These are phyloP conservation scores for Lophura swinhoii DNA, from an alignment of 2,797 vertebrate species.

Conservation along the genomic window DNA sequence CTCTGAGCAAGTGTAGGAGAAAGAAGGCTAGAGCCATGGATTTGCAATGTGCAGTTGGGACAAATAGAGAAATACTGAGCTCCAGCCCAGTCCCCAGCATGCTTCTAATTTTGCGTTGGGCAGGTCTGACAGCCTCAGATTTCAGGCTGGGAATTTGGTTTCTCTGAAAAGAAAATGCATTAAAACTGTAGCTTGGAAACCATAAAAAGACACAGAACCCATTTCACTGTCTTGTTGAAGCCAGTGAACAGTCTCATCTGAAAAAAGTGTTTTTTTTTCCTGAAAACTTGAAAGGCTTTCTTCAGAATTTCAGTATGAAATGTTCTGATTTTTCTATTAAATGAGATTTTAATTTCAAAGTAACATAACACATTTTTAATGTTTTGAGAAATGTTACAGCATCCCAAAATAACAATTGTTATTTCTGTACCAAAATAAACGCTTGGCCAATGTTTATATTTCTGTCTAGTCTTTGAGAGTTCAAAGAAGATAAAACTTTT, in stretches of 20 bases:
- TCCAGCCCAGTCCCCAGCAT: neutral
- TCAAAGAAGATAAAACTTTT: neutral
- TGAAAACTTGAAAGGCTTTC: neutral
- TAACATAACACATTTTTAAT: neutral
- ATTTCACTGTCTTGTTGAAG: neutral
- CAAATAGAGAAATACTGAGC: neutral
- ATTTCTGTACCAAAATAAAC: neutral
- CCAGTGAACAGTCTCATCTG: neutral
- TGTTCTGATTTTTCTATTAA: neutral
- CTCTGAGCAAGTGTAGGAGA: neutral
- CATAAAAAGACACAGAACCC: neutral
- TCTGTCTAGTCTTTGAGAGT: neutral
- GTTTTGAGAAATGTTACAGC: neutral
- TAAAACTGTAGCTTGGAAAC: neutral
- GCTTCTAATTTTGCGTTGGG: fast-evolving
- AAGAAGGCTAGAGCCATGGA: neutral
- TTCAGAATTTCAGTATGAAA: neutral
- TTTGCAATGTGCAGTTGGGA: neutral
- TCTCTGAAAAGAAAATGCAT: neutral
- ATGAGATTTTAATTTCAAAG: neutral
- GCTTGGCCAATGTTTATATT: neutral
- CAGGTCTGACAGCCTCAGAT: neutral
- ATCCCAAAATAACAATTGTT: neutral
- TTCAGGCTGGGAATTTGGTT: neutral
- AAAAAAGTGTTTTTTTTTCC: neutral